Evolutionary conservation across 2,797 vertebrate genomes (phyloP), one percentile per base, ranked within the genome.

Genomic region (Prionace glauca): DNA sequence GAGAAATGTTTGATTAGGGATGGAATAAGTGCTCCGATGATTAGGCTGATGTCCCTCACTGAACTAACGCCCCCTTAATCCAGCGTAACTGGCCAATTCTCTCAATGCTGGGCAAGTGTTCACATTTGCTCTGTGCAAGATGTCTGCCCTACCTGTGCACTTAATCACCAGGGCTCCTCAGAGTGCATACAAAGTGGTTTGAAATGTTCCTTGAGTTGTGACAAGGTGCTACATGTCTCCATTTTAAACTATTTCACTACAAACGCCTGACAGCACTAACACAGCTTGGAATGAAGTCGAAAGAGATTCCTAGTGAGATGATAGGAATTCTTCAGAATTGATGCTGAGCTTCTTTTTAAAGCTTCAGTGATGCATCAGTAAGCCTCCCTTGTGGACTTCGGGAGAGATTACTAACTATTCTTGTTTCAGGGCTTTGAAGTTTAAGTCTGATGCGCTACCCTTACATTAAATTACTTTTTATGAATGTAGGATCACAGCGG

Each of bases 351-450:
- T 92, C 90, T 67, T 36, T 69, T 45, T 92, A 67, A 92, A 65
- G 22, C n/a, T 67, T 67, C 60, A 67, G 90, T 67, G 90, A 92
- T 36, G 50, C 36, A 7, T 69, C 7, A 20, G 62, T 92, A 92
- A 92, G 7, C 90, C n/a, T 92, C 36, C 60, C 88, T 92, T 92
- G 62, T 69, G 90, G 90, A 32, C n/a, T 67, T 92, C 41, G 62
- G 60, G n/a, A 92, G 36, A 67, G 90, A 92, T 92, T 92, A 41
- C 62, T 41, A 65, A 84, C 79, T 84, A 36, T 41, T 92, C 65
- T 8, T 18, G 10, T 92, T 67, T 22, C 62, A 36, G 87, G n/a
- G 14, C 36, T 84, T 65, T 92, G 32, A 20, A 36, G 32, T 67
- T 92, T 92, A 67, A 67, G 36, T 41, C 90, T 92, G 90, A 67